Evolutionary conservation across 2,888 invertebrate genomes (phyloP), one percentile per base, ranked within the genome.

Genomic region (Stomorhina lunata): DNA sequence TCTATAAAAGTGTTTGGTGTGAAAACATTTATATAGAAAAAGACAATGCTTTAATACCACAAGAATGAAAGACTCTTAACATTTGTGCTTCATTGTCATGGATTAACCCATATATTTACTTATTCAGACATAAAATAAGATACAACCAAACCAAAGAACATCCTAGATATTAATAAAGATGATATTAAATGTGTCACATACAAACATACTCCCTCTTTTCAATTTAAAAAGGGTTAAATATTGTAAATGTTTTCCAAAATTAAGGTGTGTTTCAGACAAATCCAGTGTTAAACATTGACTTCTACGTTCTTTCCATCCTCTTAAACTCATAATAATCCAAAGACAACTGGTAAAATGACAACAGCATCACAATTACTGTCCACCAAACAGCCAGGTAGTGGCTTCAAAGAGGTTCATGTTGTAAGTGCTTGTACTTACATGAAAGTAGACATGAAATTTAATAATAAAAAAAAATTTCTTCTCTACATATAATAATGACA

Each of bases 171-270:
- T 72, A 79, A 65, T 65, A 79, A 79, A 72, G 57, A 57, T 72
- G 63, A 72, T 32, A 57, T 65, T 48, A 57, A 59, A 72, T 79
- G 53, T 79, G 65, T 72, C 71, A 65, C 57, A 45, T 5, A 22
- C 29, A 55, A 68, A 68, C 76, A 68, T 59, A 40, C 4, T 34
- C 4, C 29, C 25, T 59, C 5, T 37, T n/a, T 27, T 45, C 45
- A 50, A n/a, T n/a, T n/a, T n/a, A n/a, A n/a, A n/a, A 66, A 76
- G 50, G 68, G 57, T 77, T 77, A 77, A 77, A 53, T 68, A 29
- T 50, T 68, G 3, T 50, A 32, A 43, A 55, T 25, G 15, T 34
- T 43, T 45, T 71, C n/a, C 10, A 34, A 78, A 63, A 71, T 53
- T 43, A 45, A 71, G 78, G 78, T 63, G 78, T 63, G 78, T 55